These are phyloP conservation scores for Itoplectis maculator DNA, from an alignment of 2,888 invertebrate species.

Conservation along the genomic window DNA sequence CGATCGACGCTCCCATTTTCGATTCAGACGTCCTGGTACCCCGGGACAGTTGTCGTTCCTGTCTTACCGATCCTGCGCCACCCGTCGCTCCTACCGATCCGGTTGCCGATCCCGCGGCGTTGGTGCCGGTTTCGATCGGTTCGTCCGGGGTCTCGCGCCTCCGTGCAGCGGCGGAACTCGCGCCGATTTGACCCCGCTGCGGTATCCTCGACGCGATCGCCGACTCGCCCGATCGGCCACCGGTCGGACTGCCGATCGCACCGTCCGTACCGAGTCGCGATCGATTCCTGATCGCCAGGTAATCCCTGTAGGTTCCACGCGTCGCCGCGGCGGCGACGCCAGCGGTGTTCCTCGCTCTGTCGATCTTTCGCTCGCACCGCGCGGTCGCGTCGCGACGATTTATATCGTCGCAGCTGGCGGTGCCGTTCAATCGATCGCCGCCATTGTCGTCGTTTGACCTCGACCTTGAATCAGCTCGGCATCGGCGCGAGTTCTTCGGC, in stretches of 20 bases:
- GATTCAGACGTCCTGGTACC: slow-evolving; percentile 39
- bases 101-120: background rate
- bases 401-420: slow-evolving; percentile 79
- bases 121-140: slow-evolving; percentile 13
- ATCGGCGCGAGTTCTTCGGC: slow-evolving; percentile 74
- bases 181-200: slow-evolving; percentile 70
- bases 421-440: slow-evolving; percentile 75
- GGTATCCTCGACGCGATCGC: slow-evolving; percentile 75
- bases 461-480: slow-evolving; percentile 74
- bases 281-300: slow-evolving; percentile 59
- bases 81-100: no score
- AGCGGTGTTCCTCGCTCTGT: slow-evolving; percentile 71
- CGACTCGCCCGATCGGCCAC: slow-evolving; percentile 67
- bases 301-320: slow-evolving; percentile 75
- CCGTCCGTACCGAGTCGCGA: slow-evolving; percentile 72
- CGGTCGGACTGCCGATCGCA: slow-evolving; percentile 69
- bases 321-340: slow-evolving; percentile 72
- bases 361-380: slow-evolving; percentile 69
- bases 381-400: slow-evolving; percentile 70
- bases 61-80: slow-evolving; percentile 43
- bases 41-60: slow-evolving; percentile 46
- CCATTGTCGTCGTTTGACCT: slow-evolving; percentile 74
- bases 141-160: slow-evolving; percentile 45
- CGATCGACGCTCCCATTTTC: slow-evolving; percentile 64
- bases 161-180: background rate